Conservation (phyloP, 2,888 invertebrate genomes). For the Lypha dubia region DNA sequence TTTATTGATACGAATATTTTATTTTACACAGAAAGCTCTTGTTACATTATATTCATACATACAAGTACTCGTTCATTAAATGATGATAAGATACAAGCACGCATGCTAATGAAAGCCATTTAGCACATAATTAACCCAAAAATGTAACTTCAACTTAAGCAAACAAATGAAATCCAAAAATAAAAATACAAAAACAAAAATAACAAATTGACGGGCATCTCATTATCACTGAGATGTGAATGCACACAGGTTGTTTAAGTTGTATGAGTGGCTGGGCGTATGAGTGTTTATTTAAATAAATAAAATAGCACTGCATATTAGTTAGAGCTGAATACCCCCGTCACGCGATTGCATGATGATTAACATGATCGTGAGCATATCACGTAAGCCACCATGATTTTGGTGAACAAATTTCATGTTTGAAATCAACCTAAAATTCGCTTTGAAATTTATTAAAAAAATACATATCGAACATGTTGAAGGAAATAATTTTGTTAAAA, state of each 20-base stretch:
- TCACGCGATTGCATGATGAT: too few relatives aligned
- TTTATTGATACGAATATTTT: neutral
- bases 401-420: too few relatives aligned
- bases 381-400: too few relatives aligned
- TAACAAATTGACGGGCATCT: slow-evolving; percentile 78
- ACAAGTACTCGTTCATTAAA: neutral
- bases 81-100: slow-evolving; percentile 54
- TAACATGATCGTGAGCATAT: too few relatives aligned
- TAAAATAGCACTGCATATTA: too few relatives aligned
- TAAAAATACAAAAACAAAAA: slow-evolving; percentile 51
- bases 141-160: slow-evolving; percentile 81
- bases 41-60: neutral
- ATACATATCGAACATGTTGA: too few relatives aligned
- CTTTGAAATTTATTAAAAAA: too few relatives aligned
- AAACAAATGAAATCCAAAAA: slow-evolving; percentile 68
- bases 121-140: slow-evolving; percentile 83
- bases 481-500: too few relatives aligned
- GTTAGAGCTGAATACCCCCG: too few relatives aligned
- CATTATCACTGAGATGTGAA: slow-evolving; percentile 82
- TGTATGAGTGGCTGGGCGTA: neutral
- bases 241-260: slow-evolving; percentile 74
- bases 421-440: too few relatives aligned
- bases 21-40: neutral
- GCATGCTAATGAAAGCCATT: slow-evolving; percentile 76
- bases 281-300: too few relatives aligned